These are phyloP conservation scores for Umimayanthus chanpuru DNA, from an alignment of 92 coral and sea anemone species.

Conservation along the genomic window DNA sequence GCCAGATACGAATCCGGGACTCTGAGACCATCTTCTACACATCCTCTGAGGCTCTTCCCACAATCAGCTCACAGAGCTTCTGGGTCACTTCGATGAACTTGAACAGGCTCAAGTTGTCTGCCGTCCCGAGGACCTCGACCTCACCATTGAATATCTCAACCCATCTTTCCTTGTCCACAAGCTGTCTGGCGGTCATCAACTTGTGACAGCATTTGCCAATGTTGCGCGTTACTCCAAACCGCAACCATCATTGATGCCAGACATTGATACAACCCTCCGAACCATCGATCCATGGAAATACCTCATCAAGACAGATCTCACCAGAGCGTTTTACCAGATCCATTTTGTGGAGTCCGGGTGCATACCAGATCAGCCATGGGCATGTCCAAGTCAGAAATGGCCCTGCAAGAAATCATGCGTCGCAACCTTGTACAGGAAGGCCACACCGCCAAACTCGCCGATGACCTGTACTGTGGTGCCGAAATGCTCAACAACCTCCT, in stretches of 20 bases:
- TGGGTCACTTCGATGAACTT: too few relatives aligned
- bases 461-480: conserved; percentile 64
- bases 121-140: conserved; percentile 4
- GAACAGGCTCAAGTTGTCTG: too few relatives aligned
- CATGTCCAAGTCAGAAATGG: too few relatives aligned
- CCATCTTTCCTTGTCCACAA: neutral
- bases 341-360: too few relatives aligned
- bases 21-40: too few relatives aligned
- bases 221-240: conserved; percentile 18
- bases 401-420: too few relatives aligned
- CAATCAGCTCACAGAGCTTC: too few relatives aligned
- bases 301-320: too few relatives aligned
- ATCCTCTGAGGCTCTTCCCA: too few relatives aligned
- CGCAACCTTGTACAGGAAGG: conserved; percentile 42
- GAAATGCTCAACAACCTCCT: conserved; percentile 51
- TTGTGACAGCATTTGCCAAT: conserved; percentile 4
- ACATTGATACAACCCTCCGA: neutral
- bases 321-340: too few relatives aligned
- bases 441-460: conserved; percentile 60
- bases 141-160: neutral
- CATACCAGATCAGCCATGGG: too few relatives aligned
- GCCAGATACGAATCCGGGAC: too few relatives aligned
- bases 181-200: neutral
- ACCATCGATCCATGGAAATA: conserved; percentile 27
- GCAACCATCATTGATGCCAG: conserved; percentile 7